Base-by-base conservation (phyloP, 2,113 vertebrate species). In the Ciconia stormi region DNA sequence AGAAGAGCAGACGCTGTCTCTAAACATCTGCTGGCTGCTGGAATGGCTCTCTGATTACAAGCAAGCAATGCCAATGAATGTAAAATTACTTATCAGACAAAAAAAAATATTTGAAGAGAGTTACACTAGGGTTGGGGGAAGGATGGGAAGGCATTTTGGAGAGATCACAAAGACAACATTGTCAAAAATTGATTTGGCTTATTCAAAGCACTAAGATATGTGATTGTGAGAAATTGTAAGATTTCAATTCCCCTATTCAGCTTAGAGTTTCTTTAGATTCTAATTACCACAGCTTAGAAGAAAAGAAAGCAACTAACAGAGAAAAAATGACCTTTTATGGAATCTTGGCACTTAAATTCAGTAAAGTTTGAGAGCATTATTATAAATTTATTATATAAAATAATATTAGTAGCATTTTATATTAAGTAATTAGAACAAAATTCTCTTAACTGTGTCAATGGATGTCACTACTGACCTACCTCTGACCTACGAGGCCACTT, bases 151-250 rank as follows among this genome's bases (percentile, higher is more conserved):
- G 78, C 87, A 62, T 90, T 95, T 93, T 93, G 56, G 74, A 94
- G 70, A 90, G 73, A 96, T 91, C 73, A 95, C 87, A 97, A 96
- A 95, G 94, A 73, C 87, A 94, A 91, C 70, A 50, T 91, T 91
- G 95, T 95, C 87, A 96, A 84, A 97, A 96, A 95, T 61, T 95
- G 85, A 92, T 95, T 89, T 89, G 70, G 83, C 89, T 91, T 95
- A 95, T 97, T 97, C 94, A 97, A 93, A 95, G 53, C 32, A 73
- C 70, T 79, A 66, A 82, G 73, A 95, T 84, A 89, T 14, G 73
- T 16, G 56, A 95, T 80, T 97, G 87, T 85, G 79, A 90, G 87
- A 90, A 97, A 95, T 22, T 70, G 71, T 76, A 85, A 91, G 80
- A 97, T 91, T 96, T 93, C 89, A 93, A 90, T 95, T 93, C 38